Evolutionary conservation across 2,113 vertebrate species (phyloP), one percentile per base, ranked within the genome.

Genomic region (Gila orcuttii): DNA sequence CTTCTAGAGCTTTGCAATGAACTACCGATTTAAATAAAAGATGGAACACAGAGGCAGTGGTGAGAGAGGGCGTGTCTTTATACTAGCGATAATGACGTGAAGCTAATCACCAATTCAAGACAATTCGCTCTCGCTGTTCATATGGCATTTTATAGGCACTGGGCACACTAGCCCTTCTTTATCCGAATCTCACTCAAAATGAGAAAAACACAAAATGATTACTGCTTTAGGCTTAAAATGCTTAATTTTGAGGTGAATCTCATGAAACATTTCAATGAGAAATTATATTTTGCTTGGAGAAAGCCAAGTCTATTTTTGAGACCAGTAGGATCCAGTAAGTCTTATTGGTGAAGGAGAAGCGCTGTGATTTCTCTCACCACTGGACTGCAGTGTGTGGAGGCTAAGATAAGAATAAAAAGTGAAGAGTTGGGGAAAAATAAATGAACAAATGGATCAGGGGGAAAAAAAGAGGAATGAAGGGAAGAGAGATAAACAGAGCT

Each of bases 71-170:
- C n/a, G 7, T 59, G 8, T n/a, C 11, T 73, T 33, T 62, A 71
- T 36, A 42, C 62, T 19, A 60, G 15, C 68, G 45, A 50, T 19
- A 57, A 80, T 59, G 76, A 28, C 42, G 10, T 74, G 39, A 50
- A 10, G 75, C 81, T 60, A 62, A 76, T 28, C 81, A 75, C 55
- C 17, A 42, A 36, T 47, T 83, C 31, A 25, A 79, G 33, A 87
- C 66, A 64, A 77, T 87, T 75, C 85, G 42, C 82, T 77, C 78
- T 39, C 79, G 33, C 25, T 52, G 71, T 85, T 86, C 84, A 87
- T 84, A 78, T 89, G 89, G 90, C 74, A 85, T 89, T 85, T 91
- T 87, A 87, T 84, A 89, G 87, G 82, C 85, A 91, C 82, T 79
- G 90, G 79, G 85, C 87, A 66, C 85, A 86, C 82, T 76, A 81